Evolutionary conservation across 2,888 invertebrate species (phyloP).

Genomic region (Pyrochroa serraticornis): DNA sequence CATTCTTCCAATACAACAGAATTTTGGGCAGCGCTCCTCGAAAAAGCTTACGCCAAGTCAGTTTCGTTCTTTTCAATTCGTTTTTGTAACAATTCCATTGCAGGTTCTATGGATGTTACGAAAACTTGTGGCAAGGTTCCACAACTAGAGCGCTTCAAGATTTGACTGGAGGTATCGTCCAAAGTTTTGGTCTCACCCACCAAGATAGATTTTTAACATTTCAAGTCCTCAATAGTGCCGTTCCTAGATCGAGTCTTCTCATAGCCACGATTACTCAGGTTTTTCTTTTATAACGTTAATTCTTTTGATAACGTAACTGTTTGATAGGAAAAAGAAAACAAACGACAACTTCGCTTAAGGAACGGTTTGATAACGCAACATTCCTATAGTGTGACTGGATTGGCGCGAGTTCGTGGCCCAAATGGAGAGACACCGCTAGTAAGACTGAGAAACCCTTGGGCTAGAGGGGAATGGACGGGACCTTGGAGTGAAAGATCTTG

Average conservation of each 20-base stretch:
- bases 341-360: conserved; percentile 63
- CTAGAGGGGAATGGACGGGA: conserved; percentile 72
- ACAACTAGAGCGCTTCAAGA: conserved; percentile 75
- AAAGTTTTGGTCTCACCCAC: conserved; percentile 70
- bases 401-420: conserved; percentile 69
- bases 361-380: conserved; percentile 71
- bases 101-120: conserved; percentile 74
- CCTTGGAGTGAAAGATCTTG: conserved; percentile 73
- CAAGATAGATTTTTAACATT: conserved; percentile 71
- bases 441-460: conserved; percentile 71
- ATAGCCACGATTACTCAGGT: conserved; percentile 67
- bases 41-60: conserved; percentile 84
- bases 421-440: conserved; percentile 66
- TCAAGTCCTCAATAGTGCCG: conserved; percentile 70
- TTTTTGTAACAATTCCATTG: conserved; percentile 1
- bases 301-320: conserved; percentile 24
- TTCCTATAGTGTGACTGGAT: conserved; percentile 74
- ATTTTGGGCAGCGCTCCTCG: conserved; percentile 79
- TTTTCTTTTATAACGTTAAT: not conserved
- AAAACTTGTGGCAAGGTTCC: conserved; percentile 66
- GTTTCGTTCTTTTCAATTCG: conserved; percentile 31
- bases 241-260: conserved; percentile 72
- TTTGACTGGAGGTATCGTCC: conserved; percentile 76
- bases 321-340: conserved; percentile 61
- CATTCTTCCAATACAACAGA: conserved; percentile 68